Evolutionary conservation across 2,113 vertebrate genomes (phyloP), one percentile per base, ranked within the genome.

Genomic region (Stercorarius parasiticus): DNA sequence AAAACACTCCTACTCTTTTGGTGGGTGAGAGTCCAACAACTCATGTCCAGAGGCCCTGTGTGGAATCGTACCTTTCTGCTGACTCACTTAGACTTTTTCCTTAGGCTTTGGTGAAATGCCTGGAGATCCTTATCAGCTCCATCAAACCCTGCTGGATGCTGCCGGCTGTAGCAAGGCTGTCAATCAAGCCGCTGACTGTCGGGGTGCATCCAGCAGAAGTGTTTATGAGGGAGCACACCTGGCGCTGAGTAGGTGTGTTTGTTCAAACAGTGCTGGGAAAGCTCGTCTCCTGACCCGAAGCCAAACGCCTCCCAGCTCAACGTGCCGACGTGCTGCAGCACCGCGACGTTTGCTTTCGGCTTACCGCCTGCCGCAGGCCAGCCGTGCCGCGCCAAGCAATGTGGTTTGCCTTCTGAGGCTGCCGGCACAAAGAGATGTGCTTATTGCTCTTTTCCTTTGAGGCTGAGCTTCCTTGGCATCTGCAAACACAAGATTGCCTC

Each of bases 61-160:
- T 34, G 50, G 53, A 90, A 19, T 17, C 2, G 15, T 78, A 92
- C 86, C 88, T 94, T 62, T 72, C 64, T 92, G 92, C 82, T 95
- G 82, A 92, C 73, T 97, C 95, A 89, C 73, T 73, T 22, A 42
- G 61, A 55, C 61, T 87, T 30, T 59, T 49, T 91, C 71, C 73
- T 84, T 61, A 22, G 2, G 1, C 82, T 88, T 45, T 70, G 73
- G 65, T 88, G 92, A 52, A 58, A n/a, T 0, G 40, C 65, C 71
- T 2, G 5, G 45, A 42, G 90, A 80, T 59, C 11, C 50, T 40
- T 70, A 50, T 58, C 72, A 20, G 8, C 42, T 15, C 22, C 47
- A n/a, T 26, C 43, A 29, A 36, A 5, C 38, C n/a, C 53, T 1
- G 3, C 36, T 0, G 16, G 47, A 61, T 45, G 59, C 55, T 78